Conservation (phyloP, 1,140 invertebrate genomes). For the Brachionus paranguensis region DNA sequence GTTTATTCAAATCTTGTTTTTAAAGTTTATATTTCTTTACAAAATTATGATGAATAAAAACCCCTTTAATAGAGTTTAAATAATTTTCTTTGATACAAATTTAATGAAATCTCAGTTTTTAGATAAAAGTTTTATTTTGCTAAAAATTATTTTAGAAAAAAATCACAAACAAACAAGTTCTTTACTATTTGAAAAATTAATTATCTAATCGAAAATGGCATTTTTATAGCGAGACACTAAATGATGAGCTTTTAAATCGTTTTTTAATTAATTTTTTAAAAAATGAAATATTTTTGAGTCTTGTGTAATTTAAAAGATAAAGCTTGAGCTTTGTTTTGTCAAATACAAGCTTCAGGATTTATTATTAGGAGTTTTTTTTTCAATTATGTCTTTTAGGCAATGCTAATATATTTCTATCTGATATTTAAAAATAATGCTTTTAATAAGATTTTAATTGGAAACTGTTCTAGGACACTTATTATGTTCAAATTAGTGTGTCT, state of each 20-base stretch:
- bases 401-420: neutral
- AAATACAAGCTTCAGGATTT: neutral
- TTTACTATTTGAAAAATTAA: neutral
- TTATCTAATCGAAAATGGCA: neutral
- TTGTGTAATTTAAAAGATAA: neutral
- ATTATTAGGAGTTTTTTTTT: neutral
- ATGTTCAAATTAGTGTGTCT: neutral
- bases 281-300: neutral
- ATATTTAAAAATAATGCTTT: neutral
- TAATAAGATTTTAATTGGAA: neutral
- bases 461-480: neutral
- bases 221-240: neutral
- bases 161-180: neutral
- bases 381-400: neutral
- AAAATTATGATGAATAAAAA: neutral
- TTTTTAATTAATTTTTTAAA: neutral
- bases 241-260: neutral
- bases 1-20: neutral
- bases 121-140: neutral
- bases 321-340: neutral
- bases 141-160: neutral
- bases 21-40: neutral
- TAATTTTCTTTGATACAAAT: neutral
- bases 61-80: neutral
- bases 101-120: neutral